Evolutionary conservation across 1,140 invertebrate species (phyloP).

Genomic region (Trichonephila clavipes): DNA sequence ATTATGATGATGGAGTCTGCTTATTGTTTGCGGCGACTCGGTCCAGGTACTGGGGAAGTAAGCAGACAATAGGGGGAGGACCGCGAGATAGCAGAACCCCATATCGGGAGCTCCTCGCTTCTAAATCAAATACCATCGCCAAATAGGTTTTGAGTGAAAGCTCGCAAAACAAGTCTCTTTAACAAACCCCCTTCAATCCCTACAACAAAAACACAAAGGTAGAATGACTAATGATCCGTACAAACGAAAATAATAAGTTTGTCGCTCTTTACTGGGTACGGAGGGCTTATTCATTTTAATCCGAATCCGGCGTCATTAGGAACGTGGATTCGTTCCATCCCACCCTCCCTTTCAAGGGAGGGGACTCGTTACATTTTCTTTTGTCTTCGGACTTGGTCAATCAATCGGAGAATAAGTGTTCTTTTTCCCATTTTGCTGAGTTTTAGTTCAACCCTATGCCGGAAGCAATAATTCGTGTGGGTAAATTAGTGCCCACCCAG

Average conservation of each 20-base stretch:
- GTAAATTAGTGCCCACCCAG: constrained; percentile 70
- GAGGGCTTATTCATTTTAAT: constrained; percentile 68
- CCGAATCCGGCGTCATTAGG: constrained; percentile 60
- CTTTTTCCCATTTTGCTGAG: constrained; percentile 75
- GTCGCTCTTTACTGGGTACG: constrained; percentile 53
- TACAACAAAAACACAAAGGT: constrained; percentile 69
- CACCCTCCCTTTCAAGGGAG: neutral
- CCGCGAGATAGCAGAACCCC: constrained; percentile 15
- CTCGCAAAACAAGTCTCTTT: constrained; percentile 69
- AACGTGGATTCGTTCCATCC: neutral
- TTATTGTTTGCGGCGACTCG: constrained; percentile 64
- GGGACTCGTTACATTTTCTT: constrained; percentile 72
- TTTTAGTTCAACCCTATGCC: constrained; percentile 58
- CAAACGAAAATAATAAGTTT: constrained; percentile 75
- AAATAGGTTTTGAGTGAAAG: constrained; percentile 66
- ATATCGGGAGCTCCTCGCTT: constrained; percentile 47
- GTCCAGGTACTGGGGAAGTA: constrained; percentile 66
- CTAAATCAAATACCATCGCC: constrained; percentile 66
- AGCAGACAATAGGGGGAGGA: constrained; percentile 40
- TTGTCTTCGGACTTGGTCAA: constrained; percentile 73
- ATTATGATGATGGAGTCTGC: constrained; percentile 73
- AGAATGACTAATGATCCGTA: constrained; percentile 69
- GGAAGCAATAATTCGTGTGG: constrained; percentile 74
- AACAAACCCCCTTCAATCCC: constrained; percentile 39
- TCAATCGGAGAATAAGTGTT: constrained; percentile 74